Percentiles rank a stretch among this genome's conserved stretches.
Evolutionary conservation across 2,113 vertebrate genomes (phyloP).

Genomic region (Takifugu flavidus): DNA sequence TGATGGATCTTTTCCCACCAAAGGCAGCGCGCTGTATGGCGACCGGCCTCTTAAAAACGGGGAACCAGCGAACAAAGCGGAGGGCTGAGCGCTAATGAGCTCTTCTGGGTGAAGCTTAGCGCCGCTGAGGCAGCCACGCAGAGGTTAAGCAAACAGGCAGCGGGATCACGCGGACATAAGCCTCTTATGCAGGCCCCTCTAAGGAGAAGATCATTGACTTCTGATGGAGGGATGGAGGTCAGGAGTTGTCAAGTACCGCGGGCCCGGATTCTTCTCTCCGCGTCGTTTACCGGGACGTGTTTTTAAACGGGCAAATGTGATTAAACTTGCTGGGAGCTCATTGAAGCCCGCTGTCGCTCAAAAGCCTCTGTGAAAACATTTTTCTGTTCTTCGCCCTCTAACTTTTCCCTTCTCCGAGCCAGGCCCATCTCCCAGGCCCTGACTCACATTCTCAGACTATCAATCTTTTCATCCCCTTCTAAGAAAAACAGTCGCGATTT

Average conservation of each 20-base stretch:
- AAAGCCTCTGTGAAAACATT: constrained; percentile 43
- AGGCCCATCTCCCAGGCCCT: constrained; percentile 19
- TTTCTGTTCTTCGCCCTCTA: constrained; percentile 18
- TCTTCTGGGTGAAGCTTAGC: constrained; percentile 58
- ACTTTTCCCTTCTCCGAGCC: constrained; percentile 22
- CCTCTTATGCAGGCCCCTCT: constrained; percentile 60
- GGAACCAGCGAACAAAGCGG: constrained; percentile 14
- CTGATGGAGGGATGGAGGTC: constrained; percentile 57
- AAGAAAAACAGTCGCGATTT: constrained; percentile 21
- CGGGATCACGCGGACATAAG: constrained; percentile 68
- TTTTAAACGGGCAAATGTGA: constrained; percentile 3
- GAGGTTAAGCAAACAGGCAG: constrained; percentile 69
- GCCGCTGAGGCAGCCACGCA: constrained; percentile 45
- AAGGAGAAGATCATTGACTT: constrained; percentile 70
- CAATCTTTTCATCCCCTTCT: constrained; percentile 41
- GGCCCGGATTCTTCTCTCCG: constrained; percentile 10
- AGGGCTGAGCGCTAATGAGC: constrained; percentile 42
- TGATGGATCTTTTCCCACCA: not conserved
- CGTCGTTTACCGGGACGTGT: not conserved
- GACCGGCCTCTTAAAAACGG: constrained; percentile 6
- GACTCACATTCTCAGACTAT: constrained; percentile 23
- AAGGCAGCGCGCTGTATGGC: not conserved
- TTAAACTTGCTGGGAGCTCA: constrained; percentile 18
- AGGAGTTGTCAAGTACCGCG: constrained; percentile 33
- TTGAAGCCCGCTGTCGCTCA: constrained; percentile 42